A percentile compares a stretch with the other conserved stretches of the same genome.
Conservation (phyloP, 2,797 vertebrate genomes). For the Megalops cyprinoides region DNA sequence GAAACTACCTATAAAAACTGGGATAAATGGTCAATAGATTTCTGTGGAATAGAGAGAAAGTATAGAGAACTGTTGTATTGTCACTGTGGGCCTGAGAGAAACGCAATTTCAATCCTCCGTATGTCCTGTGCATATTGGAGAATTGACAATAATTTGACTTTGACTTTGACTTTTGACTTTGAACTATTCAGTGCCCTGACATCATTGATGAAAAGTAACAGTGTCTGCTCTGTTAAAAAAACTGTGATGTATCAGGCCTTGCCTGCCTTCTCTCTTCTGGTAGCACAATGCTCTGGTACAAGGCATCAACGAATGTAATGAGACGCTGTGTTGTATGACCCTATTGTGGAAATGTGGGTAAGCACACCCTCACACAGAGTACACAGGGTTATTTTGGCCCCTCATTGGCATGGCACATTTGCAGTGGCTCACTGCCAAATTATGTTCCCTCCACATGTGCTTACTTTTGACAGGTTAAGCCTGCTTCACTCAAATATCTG, state of each 20-base stretch:
- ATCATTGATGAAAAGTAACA: background rate
- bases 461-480: no score
- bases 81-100: no score
- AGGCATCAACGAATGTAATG: conserved; percentile 36
- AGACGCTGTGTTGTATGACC: conserved; percentile 27
- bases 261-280: conserved; percentile 33
- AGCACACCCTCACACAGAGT: conserved; percentile 22
- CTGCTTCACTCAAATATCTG: background rate
- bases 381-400: conserved; percentile 15
- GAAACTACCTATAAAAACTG: no score
- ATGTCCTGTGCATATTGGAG: no score
- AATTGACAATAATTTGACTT: no score
- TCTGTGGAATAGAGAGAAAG: no score
- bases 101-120: no score
- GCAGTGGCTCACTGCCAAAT: conserved; percentile 8
- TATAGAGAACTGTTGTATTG: no score
- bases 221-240: background rate
- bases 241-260: conserved; percentile 16
- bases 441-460: no score
- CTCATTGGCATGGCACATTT: conserved; percentile 23
- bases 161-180: no score
- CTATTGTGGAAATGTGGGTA: conserved; percentile 18
- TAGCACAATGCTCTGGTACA: conserved; percentile 29
- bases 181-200: conserved; percentile 3
- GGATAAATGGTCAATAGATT: no score